Conservation (phyloP, 2,797 vertebrate genomes). For the Oryzias dopingdopingensis region DNA sequence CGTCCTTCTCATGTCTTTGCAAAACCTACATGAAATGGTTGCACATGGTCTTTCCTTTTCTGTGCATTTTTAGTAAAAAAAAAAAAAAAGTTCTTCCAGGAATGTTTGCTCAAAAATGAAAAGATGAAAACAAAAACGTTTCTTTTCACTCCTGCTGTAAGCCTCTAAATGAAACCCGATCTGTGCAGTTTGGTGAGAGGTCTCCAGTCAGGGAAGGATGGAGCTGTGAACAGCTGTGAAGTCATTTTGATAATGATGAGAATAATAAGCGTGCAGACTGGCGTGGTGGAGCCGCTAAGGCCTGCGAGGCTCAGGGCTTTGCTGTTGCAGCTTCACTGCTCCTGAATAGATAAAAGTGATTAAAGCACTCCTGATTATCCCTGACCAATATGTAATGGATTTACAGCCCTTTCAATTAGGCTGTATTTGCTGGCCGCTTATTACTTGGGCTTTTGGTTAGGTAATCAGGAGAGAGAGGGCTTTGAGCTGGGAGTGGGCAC, state of each 20-base stretch:
- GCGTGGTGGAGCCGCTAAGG: slow-evolving; percentile 69
- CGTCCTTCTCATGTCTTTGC: too few relatives aligned
- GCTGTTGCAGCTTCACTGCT: slow-evolving; percentile 97
- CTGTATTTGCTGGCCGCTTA: slow-evolving; percentile 97
- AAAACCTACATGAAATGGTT: too few relatives aligned
- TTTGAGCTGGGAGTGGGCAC: slow-evolving; percentile 77
- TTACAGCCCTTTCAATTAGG: slow-evolving; percentile 99
- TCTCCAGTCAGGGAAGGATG: slow-evolving; percentile 91
- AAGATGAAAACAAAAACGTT: slow-evolving; percentile 8
- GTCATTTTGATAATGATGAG: slow-evolving; percentile 99
- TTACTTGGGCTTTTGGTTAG: slow-evolving; percentile 93
- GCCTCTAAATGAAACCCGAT: slow-evolving; percentile 80
- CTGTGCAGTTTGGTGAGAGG: slow-evolving; percentile 70
- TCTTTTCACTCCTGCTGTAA: slow-evolving; percentile 8
- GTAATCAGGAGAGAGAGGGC: slow-evolving; percentile 83
- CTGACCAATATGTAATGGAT: slow-evolving; percentile 99
- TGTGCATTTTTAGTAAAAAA: too few relatives aligned
- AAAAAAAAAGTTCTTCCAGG: background rate
- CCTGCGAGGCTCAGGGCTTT: slow-evolving; percentile 92
- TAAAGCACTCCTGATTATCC: slow-evolving; percentile 99
- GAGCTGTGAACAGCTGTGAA: slow-evolving; percentile 93
- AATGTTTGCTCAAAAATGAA: slow-evolving; percentile 6
- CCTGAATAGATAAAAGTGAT: slow-evolving; percentile 99
- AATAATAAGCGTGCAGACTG: slow-evolving; percentile 90
- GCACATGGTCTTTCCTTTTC: too few relatives aligned